Evolutionary conservation across 2,797 vertebrate species (phyloP).

Genomic region (Synanceia verrucosa): DNA sequence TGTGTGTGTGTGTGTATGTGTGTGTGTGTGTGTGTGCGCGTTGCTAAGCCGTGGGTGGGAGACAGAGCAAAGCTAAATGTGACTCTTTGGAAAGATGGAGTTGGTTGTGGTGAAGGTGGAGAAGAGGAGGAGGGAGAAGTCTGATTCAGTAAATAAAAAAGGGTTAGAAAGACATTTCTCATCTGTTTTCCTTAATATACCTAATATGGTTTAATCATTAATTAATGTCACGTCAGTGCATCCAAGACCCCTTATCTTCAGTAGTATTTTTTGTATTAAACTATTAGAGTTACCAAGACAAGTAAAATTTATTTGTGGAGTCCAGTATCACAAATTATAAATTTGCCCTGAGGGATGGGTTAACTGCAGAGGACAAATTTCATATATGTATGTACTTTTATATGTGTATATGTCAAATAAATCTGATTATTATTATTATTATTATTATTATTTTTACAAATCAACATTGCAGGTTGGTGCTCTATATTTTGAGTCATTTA

Average conservation of each 20-base stretch:
- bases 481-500: not conserved
- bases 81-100: constrained; percentile 69
- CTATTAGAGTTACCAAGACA: too few relatives aligned
- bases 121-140: constrained; percentile 23
- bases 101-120: constrained; percentile 59
- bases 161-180: constrained; percentile 19
- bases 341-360: too few relatives aligned
- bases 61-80: constrained; percentile 49
- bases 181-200: constrained; percentile 10
- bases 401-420: too few relatives aligned
- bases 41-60: constrained; percentile 64
- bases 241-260: not conserved
- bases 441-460: too few relatives aligned
- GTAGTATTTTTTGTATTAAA: constrained; percentile 6
- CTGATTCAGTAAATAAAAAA: constrained; percentile 32
- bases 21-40: constrained; percentile 30
- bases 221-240: not conserved
- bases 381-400: too few relatives aligned
- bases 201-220: constrained; percentile 11
- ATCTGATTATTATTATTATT: too few relatives aligned
- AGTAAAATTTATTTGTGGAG: too few relatives aligned
- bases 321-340: too few relatives aligned
- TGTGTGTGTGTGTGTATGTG: constrained; percentile 46
- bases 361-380: too few relatives aligned
- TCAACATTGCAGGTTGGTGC: not conserved